Conservation (phyloP, 2,797 vertebrate genomes). For the Emydoidea blandingii region DNA sequence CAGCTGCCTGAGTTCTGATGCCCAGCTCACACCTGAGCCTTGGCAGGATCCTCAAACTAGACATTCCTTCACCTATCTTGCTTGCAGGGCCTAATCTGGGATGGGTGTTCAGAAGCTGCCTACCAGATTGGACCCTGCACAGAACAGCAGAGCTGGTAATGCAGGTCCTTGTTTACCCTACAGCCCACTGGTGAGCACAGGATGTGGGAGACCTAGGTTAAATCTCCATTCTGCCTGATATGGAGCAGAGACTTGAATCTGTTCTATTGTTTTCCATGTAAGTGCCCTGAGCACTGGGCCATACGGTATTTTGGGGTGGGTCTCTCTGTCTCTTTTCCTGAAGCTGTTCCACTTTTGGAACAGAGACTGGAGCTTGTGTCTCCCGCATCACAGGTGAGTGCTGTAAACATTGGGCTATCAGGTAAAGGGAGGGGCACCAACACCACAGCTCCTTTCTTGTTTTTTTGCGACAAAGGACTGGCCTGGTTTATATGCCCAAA, state of each 20-base stretch:
- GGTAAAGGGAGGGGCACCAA: not conserved
- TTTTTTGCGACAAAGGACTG: not conserved
- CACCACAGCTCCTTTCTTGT: not conserved
- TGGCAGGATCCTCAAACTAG: too few species aligned
- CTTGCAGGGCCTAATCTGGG: not conserved
- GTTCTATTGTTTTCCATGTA: not conserved
- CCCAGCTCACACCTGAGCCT: too few species aligned
- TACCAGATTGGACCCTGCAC: not conserved
- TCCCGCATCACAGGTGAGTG: not conserved
- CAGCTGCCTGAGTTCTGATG: too few species aligned
- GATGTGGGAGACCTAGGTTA: not conserved
- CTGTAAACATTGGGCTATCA: too few species aligned
- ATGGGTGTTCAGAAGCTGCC: not conserved
- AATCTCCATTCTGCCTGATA: not conserved
- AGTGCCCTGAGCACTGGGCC: too few species aligned
- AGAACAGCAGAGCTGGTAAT: not conserved
- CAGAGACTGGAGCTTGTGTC: not conserved
- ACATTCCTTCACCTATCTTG: too few species aligned
- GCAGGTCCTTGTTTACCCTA: too few species aligned
- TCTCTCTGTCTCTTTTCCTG: not conserved
- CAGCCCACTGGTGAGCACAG: not conserved
- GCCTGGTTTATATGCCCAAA: not conserved
- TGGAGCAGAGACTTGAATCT: not conserved
- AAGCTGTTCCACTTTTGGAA: not conserved
- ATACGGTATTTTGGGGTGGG: too few species aligned